A percentile compares a stretch with the other conserved stretches of the same genome.
phyloP scores from a whole-genome alignment of 2,888 invertebrate species.

The Cheiracanthium punctorium region DNA sequence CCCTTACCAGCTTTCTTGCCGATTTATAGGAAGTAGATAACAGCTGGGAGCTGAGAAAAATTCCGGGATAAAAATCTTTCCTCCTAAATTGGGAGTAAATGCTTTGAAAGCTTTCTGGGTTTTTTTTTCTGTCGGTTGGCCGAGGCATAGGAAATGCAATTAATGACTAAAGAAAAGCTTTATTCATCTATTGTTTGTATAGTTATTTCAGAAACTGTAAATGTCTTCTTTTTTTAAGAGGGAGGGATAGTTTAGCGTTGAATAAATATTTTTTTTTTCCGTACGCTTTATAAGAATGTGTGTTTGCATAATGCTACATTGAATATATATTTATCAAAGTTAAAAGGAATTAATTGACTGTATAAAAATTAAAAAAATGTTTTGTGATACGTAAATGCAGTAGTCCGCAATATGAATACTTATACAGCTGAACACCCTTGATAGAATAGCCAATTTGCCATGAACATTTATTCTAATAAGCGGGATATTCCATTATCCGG shows the following conservation, averaged over 20 bases:
- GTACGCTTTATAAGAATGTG: too few species aligned
- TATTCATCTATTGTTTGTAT: slow-evolving; percentile 10
- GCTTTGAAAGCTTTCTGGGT: background rate
- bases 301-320: too few species aligned
- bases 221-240: background rate
- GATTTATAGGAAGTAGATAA: slow-evolving; percentile 55
- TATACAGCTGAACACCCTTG: too few species aligned
- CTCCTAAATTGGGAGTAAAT: background rate
- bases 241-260: background rate
- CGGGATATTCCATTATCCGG: too few species aligned
- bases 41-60: slow-evolving; percentile 53
- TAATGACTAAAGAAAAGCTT: background rate
- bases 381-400: too few species aligned
- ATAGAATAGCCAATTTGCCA: too few species aligned
- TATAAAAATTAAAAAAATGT: too few species aligned
- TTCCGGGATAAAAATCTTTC: background rate
- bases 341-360: too few species aligned
- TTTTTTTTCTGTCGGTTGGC: background rate
- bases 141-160: background rate
- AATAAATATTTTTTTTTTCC: background rate
- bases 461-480: too few species aligned
- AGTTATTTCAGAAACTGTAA: background rate
- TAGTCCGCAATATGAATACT: too few species aligned
- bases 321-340: too few species aligned
- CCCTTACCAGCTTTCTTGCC: slow-evolving; percentile 15